Conservation (phyloP, 2,888 invertebrate genomes). For the Cecidostiba fungosa region DNA sequence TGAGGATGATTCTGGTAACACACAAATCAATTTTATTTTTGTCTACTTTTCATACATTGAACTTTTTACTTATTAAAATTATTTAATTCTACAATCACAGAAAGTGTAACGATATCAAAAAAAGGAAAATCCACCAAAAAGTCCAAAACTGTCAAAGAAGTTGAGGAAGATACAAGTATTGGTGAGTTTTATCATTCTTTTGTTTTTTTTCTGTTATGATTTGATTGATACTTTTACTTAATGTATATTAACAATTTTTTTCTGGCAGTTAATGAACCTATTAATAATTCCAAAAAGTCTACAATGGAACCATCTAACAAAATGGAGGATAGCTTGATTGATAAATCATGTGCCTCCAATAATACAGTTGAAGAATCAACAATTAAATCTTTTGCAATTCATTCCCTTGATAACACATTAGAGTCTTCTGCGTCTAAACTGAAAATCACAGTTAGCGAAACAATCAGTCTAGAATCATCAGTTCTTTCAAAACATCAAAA, state of each 20-base stretch:
- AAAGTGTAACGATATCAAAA: neutral
- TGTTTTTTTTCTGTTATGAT: neutral
- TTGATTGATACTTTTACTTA: neutral
- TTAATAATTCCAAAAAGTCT: conserved; percentile 54
- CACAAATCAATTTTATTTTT: neutral
- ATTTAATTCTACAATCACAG: conserved; percentile 29
- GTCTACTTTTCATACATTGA: neutral
- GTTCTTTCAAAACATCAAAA: neutral
- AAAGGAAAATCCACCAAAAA: conserved; percentile 43
- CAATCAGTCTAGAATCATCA: neutral
- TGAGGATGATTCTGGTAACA: conserved; percentile 54
- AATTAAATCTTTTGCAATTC: conserved; percentile 35
- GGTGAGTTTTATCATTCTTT: conserved; percentile 50
- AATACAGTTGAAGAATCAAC: conserved; percentile 49
- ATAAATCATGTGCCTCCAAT: conserved; percentile 57
- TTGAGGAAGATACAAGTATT: conserved; percentile 2
- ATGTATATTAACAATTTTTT: conserved; percentile 55
- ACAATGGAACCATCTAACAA: conserved; percentile 47
- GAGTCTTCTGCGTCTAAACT: conserved; percentile 20
- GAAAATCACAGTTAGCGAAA: conserved; percentile 8
- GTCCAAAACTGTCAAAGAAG: conserved; percentile 16
- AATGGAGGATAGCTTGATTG: conserved; percentile 48
- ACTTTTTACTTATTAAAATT: neutral
- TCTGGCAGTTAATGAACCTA: conserved; percentile 64
- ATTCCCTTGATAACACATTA: conserved; percentile 33